Percentiles rank a stretch among this genome's conserved stretches.
phyloP scores from a whole-genome alignment of 2,113 vertebrate genomes.

The Castor canadensis region DNA sequence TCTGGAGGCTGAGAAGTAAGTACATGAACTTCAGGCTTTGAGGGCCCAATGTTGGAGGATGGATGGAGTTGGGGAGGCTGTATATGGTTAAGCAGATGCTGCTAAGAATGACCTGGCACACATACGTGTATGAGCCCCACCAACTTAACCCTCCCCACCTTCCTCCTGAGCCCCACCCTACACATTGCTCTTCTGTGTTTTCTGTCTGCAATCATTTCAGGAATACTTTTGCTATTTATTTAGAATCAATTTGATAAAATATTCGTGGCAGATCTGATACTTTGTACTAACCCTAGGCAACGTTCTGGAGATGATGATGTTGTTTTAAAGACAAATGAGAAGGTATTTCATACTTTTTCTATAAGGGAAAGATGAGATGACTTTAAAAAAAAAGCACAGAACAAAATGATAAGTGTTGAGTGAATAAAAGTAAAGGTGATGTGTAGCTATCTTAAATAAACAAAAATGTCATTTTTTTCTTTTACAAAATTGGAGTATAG shows the following conservation, averaged over 20 bases:
- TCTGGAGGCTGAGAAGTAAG: neutral
- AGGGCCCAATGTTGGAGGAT: neutral
- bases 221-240: neutral
- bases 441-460: too few species aligned
- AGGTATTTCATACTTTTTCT: neutral
- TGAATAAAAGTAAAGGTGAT: neutral
- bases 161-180: neutral
- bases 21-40: neutral
- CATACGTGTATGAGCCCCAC: rapidly evolving
- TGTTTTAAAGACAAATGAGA: neutral
- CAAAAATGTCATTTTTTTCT: too few species aligned
- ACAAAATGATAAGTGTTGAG: neutral
- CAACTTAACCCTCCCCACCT: too few species aligned
- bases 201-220: neutral
- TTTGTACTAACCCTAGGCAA: neutral
- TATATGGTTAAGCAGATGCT: neutral
- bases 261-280: neutral
- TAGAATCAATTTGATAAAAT: neutral
- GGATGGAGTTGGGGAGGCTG: neutral
- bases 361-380: neutral
- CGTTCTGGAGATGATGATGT: neutral
- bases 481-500: too few species aligned
- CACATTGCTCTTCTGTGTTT: neutral
- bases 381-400: neutral
- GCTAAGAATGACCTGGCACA: neutral